A percentile compares a stretch with the other conserved stretches of the same genome.
These are phyloP conservation scores for Phoeniculus purpureus DNA, from an alignment of 2,797 vertebrate genomes.

Conservation along the genomic window DNA sequence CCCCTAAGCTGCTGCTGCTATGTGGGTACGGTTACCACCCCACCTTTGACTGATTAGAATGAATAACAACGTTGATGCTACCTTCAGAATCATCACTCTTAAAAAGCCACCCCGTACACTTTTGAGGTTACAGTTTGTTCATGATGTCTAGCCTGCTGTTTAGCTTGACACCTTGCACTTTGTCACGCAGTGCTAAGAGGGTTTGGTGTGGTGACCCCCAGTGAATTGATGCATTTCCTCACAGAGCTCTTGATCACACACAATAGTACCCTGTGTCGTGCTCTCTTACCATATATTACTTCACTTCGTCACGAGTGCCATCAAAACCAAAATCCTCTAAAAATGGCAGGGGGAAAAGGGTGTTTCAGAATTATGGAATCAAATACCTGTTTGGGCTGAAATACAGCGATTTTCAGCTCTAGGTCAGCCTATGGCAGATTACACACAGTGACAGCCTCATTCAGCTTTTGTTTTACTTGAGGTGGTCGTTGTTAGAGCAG, in stretches of 20 bases:
- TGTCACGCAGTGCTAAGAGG: background rate
- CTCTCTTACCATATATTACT: background rate
- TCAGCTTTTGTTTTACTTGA: background rate
- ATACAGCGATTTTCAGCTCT: background rate
- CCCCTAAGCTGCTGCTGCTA: background rate
- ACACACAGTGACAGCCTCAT: background rate
- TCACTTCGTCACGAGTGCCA: background rate
- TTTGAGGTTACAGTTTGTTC: background rate
- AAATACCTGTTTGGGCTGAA: background rate
- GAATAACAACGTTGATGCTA: background rate
- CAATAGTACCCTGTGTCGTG: background rate
- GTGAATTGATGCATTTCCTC: background rate
- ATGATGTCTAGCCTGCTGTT: background rate
- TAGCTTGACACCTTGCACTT: background rate
- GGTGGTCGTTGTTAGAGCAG: background rate
- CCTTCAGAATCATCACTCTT: background rate
- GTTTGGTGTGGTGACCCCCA: background rate
- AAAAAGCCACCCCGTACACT: background rate
- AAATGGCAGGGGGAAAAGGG: background rate
- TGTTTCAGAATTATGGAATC: background rate
- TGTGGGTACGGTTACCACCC: background rate
- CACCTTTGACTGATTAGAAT: background rate
- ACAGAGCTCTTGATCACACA: no score
- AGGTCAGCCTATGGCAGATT: background rate
- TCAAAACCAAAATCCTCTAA: background rate